Conservation (phyloP, 2,113 vertebrate genomes). For the Albula glossodonta region DNA sequence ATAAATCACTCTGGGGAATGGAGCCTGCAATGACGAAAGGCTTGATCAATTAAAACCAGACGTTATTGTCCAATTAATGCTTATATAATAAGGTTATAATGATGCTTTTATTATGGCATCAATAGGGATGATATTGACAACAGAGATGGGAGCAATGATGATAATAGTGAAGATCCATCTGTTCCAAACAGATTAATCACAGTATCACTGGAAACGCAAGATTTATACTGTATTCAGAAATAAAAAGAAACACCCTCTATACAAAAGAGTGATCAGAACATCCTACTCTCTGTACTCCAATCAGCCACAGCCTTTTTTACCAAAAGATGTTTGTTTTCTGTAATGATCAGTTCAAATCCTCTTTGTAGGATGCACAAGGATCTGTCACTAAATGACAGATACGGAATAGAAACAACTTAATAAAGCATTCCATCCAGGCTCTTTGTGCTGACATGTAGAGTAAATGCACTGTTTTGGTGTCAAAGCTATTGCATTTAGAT, state of each 20-base stretch:
- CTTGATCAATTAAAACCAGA: not conserved
- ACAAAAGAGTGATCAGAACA: not conserved
- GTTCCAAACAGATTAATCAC: not conserved
- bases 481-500: not conserved
- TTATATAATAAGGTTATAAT: not conserved
- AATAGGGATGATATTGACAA: not conserved
- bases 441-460: not conserved
- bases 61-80: not conserved
- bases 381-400: not conserved
- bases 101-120: not conserved
- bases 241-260: not conserved
- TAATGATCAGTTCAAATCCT: not conserved
- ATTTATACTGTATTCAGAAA: not conserved
- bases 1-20: too few relatives aligned
- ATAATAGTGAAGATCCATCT: not conserved
- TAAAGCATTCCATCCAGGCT: not conserved
- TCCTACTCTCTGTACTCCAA: too few relatives aligned
- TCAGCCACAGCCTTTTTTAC: not conserved
- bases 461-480: not conserved
- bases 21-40: conserved; percentile 35
- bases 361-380: not conserved
- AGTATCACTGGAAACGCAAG: not conserved
- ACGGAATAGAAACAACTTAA: not conserved
- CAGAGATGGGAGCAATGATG: not conserved
- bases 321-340: not conserved